Conservation (phyloP, 2,113 vertebrate species). For the cattle (Bos taurus) region ARS-UCD2.0 NC_037339.1:6866501-6867000, state of each 20-base stretch:
- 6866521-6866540: not conserved
- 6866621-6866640: not conserved
- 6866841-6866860: not conserved
- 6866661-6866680: not conserved
- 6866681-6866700: not conserved
- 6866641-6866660: not conserved
- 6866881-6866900: not conserved
- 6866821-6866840: not conserved
- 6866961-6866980: not conserved
- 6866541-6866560: not conserved
- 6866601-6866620: not conserved
- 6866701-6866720: not conserved
- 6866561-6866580: not conserved
- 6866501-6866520: not conserved
- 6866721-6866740: not conserved
- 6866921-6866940: not conserved
- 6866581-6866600: not conserved
- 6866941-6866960: not conserved
- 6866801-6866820: not conserved
- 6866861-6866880: not conserved
- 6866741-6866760: not conserved
- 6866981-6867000: not conserved
- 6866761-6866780: not conserved
- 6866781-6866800: not conserved
- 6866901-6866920: not conserved